Conservation (phyloP, 2,888 invertebrate genomes). For the Eupeodes latifasciatus region DNA sequence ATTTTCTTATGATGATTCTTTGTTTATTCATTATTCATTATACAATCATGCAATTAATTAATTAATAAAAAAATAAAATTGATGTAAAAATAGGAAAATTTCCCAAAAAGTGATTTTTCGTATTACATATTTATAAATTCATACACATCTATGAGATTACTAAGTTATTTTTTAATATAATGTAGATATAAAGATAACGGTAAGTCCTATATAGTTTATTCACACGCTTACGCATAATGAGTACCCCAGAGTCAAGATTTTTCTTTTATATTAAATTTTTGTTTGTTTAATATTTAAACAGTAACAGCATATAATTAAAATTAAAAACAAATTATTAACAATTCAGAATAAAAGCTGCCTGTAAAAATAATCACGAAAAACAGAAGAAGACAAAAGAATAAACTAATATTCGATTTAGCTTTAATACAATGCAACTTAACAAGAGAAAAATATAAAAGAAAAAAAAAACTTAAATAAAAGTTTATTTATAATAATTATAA, state of each 20-base stretch:
- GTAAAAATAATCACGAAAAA: slow-evolving; percentile 51
- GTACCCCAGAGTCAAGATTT: slow-evolving; percentile 30
- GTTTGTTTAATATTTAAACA: slow-evolving; percentile 6
- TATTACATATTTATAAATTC: slow-evolving; percentile 33
- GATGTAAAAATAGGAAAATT: slow-evolving; percentile 51
- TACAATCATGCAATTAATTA: slow-evolving; percentile 72
- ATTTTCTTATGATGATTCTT: slow-evolving; percentile 11
- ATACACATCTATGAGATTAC: slow-evolving; percentile 36
- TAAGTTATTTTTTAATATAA: slow-evolving; percentile 22
- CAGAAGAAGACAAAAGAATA: slow-evolving; percentile 8
- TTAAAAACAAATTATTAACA: slow-evolving; percentile 14
- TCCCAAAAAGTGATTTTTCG: slow-evolving; percentile 37
- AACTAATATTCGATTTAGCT: slow-evolving; percentile 20
- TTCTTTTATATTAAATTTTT: slow-evolving; percentile 1
- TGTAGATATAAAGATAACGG: slow-evolving; percentile 34
- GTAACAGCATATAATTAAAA: slow-evolving; percentile 29
- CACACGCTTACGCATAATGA: slow-evolving; percentile 50
- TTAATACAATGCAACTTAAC: slow-evolving; percentile 11
- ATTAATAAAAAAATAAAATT: slow-evolving; percentile 54
- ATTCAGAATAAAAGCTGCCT: slow-evolving; percentile 43
- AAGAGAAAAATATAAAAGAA: not conserved
- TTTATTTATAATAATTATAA: slow-evolving; percentile 20
- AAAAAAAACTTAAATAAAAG: not conserved
- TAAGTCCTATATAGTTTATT: slow-evolving; percentile 31
- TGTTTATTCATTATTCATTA: slow-evolving; percentile 62